Percentiles rank a stretch among this genome's conserved stretches.
Conservation (phyloP, 2,888 invertebrate genomes). For the Drosophila setosimentum region DNA sequence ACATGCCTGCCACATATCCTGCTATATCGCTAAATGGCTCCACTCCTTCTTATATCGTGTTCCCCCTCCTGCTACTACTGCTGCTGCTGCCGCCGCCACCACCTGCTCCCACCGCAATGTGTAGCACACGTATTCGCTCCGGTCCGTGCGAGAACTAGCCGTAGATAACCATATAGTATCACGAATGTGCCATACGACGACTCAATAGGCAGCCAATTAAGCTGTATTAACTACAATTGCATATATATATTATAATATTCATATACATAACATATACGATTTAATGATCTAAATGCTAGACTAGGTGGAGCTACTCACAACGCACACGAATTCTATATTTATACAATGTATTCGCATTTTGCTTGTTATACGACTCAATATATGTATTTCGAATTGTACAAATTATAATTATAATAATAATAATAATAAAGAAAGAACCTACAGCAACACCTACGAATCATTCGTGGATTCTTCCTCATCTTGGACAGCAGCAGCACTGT, state of each 20-base stretch:
- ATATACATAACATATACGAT: conserved; percentile 40
- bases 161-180: conserved; percentile 50
- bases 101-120: conserved; percentile 44
- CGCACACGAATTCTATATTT: conserved; percentile 74
- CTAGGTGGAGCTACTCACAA: conserved; percentile 51
- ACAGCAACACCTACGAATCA: conserved; percentile 37
- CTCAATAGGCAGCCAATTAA: conserved; percentile 50
- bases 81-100: conserved; percentile 16
- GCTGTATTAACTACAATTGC: conserved; percentile 73
- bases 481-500: background rate
- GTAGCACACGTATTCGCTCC: conserved; percentile 19
- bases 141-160: conserved; percentile 12
- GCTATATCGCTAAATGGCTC: conserved; percentile 40
- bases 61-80: conserved; percentile 12
- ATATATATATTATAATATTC: conserved; percentile 33
- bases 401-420: conserved; percentile 27
- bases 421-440: conserved; percentile 27
- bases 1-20: conserved; percentile 66
- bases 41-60: conserved; percentile 39
- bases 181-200: conserved; percentile 79
- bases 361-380: conserved; percentile 73
- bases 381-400: conserved; percentile 74
- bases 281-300: conserved; percentile 32
- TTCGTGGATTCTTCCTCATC: conserved; percentile 28
- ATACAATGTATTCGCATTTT: conserved; percentile 79